Percentiles rank a stretch among this genome's conserved stretches.
phyloP scores from a whole-genome alignment of 1,140 invertebrate species.

The Neuroterus valhalla region DNA sequence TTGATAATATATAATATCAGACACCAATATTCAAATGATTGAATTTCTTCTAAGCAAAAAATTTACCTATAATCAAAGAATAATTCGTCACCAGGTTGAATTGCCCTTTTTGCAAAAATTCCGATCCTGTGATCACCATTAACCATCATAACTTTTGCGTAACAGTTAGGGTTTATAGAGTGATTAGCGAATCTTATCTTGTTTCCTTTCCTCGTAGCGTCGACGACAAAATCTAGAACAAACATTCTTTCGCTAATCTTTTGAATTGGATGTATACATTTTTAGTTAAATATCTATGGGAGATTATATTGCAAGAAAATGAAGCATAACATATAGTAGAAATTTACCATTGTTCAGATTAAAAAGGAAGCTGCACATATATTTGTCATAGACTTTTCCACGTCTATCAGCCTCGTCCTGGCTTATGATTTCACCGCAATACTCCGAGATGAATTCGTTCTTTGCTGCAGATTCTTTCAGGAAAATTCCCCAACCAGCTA shows the following conservation, averaged over 20 bases:
- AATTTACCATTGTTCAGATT: slow-evolving; percentile 93
- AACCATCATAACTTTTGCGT: slow-evolving; percentile 99
- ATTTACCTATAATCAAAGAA: slow-evolving; percentile 91
- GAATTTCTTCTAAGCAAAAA: slow-evolving; percentile 4
- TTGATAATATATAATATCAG: background rate
- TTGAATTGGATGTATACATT: slow-evolving; percentile 10
- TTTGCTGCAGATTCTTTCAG: slow-evolving; percentile 96
- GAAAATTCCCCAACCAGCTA: slow-evolving; percentile 99
- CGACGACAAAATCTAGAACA: slow-evolving; percentile 93
- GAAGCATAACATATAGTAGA: background rate
- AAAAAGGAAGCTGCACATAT: slow-evolving; percentile 99
- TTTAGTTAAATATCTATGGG: background rate
- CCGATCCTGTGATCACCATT: slow-evolving; percentile 99
- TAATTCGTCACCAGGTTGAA: slow-evolving; percentile 97
- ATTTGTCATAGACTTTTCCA: slow-evolving; percentile 99
- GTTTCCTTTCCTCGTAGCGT: slow-evolving; percentile 99
- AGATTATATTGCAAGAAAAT: background rate
- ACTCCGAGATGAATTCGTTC: slow-evolving; percentile 98
- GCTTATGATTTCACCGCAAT: slow-evolving; percentile 98
- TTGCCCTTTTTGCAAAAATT: slow-evolving; percentile 98
- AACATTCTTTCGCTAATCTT: slow-evolving; percentile 7
- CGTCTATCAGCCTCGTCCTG: slow-evolving; percentile 99
- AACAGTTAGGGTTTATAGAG: slow-evolving; percentile 99
- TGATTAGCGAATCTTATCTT: slow-evolving; percentile 99
- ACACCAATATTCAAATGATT: background rate